Conservation (phyloP, 2,888 invertebrate species). For the Dioctria linearis region DNA sequence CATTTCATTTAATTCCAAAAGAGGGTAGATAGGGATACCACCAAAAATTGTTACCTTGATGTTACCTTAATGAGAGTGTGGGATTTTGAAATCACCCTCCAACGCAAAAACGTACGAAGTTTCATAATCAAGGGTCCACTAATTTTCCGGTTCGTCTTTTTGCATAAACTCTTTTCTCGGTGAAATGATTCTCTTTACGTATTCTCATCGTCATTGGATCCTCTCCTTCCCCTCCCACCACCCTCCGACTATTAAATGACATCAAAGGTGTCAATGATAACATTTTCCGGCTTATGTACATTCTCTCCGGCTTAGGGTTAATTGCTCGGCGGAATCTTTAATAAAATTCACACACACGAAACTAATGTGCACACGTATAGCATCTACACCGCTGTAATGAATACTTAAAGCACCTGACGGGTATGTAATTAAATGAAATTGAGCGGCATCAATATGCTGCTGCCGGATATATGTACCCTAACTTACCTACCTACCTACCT, state of each 20-base stretch:
- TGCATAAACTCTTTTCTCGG: not conserved
- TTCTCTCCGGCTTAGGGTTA: conserved; percentile 21
- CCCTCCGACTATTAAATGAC: not conserved
- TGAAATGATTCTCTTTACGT: conserved; percentile 10
- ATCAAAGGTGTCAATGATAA: not conserved
- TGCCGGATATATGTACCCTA: not conserved
- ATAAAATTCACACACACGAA: conserved; percentile 47
- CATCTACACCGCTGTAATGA: conserved; percentile 10
- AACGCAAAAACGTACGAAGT: no score
- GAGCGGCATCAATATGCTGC: conserved; percentile 41
- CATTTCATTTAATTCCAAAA: no score
- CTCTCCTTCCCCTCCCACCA: no score
- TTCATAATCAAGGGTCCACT: not conserved
- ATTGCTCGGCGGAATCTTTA: conserved; percentile 42
- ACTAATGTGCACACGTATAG: conserved; percentile 12
- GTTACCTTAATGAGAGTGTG: no score
- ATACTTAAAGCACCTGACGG: conserved; percentile 40
- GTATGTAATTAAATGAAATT: conserved; percentile 47
- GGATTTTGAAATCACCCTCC: no score
- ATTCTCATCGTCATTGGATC: conserved; percentile 12
- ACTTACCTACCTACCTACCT: no score
- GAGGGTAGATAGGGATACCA: no score
- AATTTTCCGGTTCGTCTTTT: conserved; percentile 1
- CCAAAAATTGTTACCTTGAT: no score
- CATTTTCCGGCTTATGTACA: conserved; percentile 12